Conservation (phyloP, 2,113 vertebrate species). For the Hystrix cristata region DNA sequence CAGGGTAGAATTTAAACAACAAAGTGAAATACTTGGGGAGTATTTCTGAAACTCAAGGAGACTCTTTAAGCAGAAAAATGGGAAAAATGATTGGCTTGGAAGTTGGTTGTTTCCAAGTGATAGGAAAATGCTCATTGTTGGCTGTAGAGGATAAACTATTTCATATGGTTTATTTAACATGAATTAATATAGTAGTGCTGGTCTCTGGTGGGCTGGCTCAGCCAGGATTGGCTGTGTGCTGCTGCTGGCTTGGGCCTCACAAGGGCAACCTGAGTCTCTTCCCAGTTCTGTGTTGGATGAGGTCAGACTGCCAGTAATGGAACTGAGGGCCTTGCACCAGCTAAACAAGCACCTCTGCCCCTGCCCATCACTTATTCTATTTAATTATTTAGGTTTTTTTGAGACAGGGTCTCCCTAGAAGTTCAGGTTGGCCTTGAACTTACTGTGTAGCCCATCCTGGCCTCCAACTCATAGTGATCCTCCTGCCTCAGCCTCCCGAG, state of each 20-base stretch:
- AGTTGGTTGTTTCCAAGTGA: slow-evolving; percentile 12
- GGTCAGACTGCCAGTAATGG: not conserved
- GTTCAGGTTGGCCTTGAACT: no score
- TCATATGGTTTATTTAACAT: not conserved
- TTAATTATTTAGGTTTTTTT: no score
- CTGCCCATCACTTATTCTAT: no score
- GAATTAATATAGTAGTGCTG: not conserved
- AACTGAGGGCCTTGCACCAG: no score
- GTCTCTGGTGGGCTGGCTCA: not conserved
- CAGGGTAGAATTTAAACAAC: not conserved
- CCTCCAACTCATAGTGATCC: no score
- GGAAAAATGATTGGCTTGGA: not conserved
- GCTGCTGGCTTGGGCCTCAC: not conserved
- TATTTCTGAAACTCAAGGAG: slow-evolving; percentile 49
- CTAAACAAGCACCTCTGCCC: no score
- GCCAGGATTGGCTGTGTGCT: no score
- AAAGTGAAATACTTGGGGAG: not conserved
- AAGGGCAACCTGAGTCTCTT: not conserved
- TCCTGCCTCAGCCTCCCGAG: no score
- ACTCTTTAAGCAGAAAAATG: slow-evolving; percentile 1
- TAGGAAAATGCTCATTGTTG: not conserved
- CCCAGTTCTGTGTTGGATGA: not conserved
- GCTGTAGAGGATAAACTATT: not conserved
- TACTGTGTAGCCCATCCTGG: no score
- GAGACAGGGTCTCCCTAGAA: no score